phyloP scores from a whole-genome alignment of 2,113 vertebrate species.

The Silurus glanis region DNA sequence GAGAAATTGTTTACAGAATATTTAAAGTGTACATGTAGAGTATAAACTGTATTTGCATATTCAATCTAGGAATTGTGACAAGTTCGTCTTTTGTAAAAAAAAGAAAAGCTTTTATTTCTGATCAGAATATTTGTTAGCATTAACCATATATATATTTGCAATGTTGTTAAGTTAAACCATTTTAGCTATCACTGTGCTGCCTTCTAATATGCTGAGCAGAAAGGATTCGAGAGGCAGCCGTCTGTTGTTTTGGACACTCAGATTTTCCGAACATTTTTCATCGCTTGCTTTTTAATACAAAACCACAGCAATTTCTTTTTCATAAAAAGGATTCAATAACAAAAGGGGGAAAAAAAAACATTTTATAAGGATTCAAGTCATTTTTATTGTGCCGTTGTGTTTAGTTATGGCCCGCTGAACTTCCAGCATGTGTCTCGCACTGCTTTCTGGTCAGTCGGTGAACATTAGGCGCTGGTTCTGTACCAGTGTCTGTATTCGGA shows the following conservation, averaged over 20 bases:
- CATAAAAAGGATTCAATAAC: slow-evolving; percentile 1
- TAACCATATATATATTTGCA: neutral
- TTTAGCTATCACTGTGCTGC: neutral
- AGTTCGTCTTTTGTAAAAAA: neutral
- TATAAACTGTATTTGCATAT: neutral
- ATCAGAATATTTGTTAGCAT: neutral
- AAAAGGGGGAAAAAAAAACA: neutral
- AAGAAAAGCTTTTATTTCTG: neutral
- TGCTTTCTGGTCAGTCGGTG: neutral
- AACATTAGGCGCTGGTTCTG: neutral
- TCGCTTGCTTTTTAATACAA: neutral
- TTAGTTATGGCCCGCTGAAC: neutral
- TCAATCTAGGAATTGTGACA: neutral
- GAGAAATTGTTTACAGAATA: neutral
- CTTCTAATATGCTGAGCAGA: neutral
- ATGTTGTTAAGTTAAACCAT: neutral
- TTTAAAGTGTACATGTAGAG: no score
- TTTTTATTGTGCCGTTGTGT: slow-evolving; percentile 5
- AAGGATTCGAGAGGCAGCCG: neutral
- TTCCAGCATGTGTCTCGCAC: neutral
- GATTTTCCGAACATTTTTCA: slow-evolving; percentile 16
- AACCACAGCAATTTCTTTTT: neutral
- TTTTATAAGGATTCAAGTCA: slow-evolving; percentile 1
- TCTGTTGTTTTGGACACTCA: neutral
- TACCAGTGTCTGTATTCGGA: neutral